phyloP scores from a whole-genome alignment of 1,140 invertebrate species.

The Protaetia brevitarsis region DNA sequence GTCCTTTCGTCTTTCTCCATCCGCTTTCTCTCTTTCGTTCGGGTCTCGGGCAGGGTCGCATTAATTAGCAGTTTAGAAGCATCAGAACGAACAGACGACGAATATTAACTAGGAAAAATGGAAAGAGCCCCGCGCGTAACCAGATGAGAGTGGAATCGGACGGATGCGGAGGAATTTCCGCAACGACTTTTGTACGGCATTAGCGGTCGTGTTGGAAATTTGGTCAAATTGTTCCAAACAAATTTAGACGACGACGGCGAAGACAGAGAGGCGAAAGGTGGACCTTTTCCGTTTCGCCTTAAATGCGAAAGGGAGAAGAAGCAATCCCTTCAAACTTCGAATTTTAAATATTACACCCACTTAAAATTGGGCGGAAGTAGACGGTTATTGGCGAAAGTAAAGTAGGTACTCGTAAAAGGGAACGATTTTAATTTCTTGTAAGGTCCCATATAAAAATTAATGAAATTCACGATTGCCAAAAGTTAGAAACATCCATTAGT shows the following conservation, averaged over 20 bases:
- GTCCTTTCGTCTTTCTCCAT: background rate
- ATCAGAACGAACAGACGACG: constrained; percentile 12
- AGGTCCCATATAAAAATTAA: too few relatives aligned
- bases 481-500: too few relatives aligned
- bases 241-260: background rate
- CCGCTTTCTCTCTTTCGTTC: background rate
- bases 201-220: constrained; percentile 15
- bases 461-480: too few relatives aligned
- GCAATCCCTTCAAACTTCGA: background rate
- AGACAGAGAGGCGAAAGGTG: too few relatives aligned
- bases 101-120: constrained; percentile 16
- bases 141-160: background rate
- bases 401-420: too few relatives aligned
- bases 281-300: background rate
- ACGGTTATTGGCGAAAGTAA: background rate
- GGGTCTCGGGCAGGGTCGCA: background rate
- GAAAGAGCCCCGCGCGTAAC: background rate
- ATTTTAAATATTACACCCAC: constrained; percentile 13
- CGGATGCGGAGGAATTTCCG: constrained; percentile 5
- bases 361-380: background rate
- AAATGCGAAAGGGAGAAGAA: background rate
- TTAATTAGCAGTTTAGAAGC: constrained; percentile 16
- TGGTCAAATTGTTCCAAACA: constrained; percentile 14
- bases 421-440: too few relatives aligned
- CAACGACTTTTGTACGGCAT: background rate